phyloP scores from a whole-genome alignment of 2,888 invertebrate genomes.

The Neoaliturus tenellus region DNA sequence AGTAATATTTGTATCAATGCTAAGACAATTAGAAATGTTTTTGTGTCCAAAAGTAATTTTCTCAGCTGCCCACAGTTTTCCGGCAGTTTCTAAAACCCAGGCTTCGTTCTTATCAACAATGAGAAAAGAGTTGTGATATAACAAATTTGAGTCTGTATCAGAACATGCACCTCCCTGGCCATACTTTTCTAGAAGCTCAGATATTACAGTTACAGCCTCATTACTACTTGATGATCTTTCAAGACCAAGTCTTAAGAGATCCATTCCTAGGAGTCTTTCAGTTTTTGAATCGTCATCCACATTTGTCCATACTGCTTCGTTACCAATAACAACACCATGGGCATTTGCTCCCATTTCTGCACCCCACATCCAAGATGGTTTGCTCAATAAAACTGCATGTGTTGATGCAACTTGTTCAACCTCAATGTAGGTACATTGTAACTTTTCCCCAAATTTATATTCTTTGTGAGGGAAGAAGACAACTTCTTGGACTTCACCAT shows the following conservation, averaged over 20 bases:
- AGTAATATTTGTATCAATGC: constrained; percentile 83
- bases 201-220: constrained; percentile 81
- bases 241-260: constrained; percentile 84
- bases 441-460: constrained; percentile 71
- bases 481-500: constrained; percentile 85
- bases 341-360: constrained; percentile 93
- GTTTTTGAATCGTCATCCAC: constrained; percentile 75
- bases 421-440: constrained; percentile 84
- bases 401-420: constrained; percentile 77
- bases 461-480: constrained; percentile 73
- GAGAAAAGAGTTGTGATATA: constrained; percentile 85
- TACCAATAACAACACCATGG: constrained; percentile 84
- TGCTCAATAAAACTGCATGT: constrained; percentile 84
- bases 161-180: constrained; percentile 85
- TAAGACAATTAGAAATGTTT: constrained; percentile 83
- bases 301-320: constrained; percentile 83
- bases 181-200: constrained; percentile 79
- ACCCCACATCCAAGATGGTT: constrained; percentile 90
- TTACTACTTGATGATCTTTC: constrained; percentile 81
- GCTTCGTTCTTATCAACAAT: constrained; percentile 82
- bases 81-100: constrained; percentile 87
- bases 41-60: constrained; percentile 75
- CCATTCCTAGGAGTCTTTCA: constrained; percentile 83
- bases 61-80: constrained; percentile 87
- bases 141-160: constrained; percentile 75